Evolutionary conservation across 2,888 invertebrate species (phyloP).

Genomic region (Limnephilus rhombicus): DNA sequence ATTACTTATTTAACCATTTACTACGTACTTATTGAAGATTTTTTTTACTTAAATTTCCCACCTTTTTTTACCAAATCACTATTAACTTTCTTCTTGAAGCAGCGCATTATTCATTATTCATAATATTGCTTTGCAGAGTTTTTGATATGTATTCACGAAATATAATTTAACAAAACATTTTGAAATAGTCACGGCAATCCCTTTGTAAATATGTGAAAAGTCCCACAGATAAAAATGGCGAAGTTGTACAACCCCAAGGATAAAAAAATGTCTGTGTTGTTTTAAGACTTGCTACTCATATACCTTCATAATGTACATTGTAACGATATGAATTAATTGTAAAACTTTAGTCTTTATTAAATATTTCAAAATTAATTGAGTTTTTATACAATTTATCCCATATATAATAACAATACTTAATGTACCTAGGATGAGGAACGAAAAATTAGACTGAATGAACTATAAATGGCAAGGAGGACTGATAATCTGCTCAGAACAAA

Average conservation of each 20-base stretch:
- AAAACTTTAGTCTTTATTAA: conserved; percentile 66
- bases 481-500: too few species aligned
- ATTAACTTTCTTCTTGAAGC: conserved; percentile 21
- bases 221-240: conserved; percentile 41
- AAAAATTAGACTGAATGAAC: too few species aligned
- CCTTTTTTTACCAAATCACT: not conserved
- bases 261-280: conserved; percentile 59
- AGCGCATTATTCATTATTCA: not conserved
- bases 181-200: conserved; percentile 39
- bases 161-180: conserved; percentile 8
- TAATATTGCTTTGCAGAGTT: not conserved
- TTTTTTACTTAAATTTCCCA: not conserved
- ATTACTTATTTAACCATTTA: conserved; percentile 4
- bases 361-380: conserved; percentile 66
- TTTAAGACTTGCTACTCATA: conserved; percentile 65
- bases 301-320: conserved; percentile 67
- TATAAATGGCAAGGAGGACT: too few species aligned
- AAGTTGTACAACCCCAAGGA: conserved; percentile 51
- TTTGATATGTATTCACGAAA: conserved; percentile 8
- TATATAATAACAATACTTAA: too few species aligned
- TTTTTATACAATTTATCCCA: not conserved
- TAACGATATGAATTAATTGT: conserved; percentile 68
- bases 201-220: conserved; percentile 59
- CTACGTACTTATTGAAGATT: not conserved
- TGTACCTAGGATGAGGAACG: too few species aligned